phyloP scores from a whole-genome alignment of 2,797 vertebrate species.

The Cephalopachus bancanus region DNA sequence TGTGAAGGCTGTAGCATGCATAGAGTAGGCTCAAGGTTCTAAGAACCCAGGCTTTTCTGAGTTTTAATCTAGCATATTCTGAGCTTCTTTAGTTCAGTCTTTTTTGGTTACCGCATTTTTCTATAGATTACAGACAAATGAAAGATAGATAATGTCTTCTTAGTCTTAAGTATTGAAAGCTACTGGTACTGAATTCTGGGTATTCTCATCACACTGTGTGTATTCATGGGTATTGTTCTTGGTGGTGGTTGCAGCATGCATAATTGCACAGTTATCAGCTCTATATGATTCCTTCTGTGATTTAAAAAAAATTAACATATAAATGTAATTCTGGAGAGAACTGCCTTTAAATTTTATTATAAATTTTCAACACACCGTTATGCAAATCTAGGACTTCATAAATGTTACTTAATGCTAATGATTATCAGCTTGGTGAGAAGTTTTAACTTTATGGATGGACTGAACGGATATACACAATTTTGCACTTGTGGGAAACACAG shows the following conservation, averaged over 20 bases:
- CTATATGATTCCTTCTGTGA: constrained; percentile 23
- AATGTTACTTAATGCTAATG: constrained; percentile 61
- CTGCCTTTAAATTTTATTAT: constrained; percentile 59
- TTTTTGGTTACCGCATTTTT: background rate
- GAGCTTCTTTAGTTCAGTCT: background rate
- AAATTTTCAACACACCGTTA: constrained; percentile 61
- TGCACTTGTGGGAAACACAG: constrained; percentile 17
- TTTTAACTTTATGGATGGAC: constrained; percentile 37
- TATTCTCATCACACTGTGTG: background rate
- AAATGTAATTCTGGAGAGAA: constrained; percentile 60
- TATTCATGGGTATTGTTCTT: constrained; percentile 26
- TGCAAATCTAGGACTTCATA: constrained; percentile 69
- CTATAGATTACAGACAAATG: constrained; percentile 25
- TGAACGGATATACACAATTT: constrained; percentile 62
- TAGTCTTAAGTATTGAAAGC: background rate
- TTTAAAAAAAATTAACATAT: constrained; percentile 53
- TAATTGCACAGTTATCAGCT: constrained; percentile 3
- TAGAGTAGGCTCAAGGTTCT: background rate
- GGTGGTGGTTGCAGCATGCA: background rate
- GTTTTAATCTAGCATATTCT: background rate
- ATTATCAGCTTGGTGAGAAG: constrained; percentile 14
- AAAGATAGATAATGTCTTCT: background rate
- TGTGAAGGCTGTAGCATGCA: background rate
- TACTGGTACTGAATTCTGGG: background rate
- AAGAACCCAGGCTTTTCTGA: background rate